Conservation (phyloP, 2,113 vertebrate species). For the Tor tambroides region DNA sequence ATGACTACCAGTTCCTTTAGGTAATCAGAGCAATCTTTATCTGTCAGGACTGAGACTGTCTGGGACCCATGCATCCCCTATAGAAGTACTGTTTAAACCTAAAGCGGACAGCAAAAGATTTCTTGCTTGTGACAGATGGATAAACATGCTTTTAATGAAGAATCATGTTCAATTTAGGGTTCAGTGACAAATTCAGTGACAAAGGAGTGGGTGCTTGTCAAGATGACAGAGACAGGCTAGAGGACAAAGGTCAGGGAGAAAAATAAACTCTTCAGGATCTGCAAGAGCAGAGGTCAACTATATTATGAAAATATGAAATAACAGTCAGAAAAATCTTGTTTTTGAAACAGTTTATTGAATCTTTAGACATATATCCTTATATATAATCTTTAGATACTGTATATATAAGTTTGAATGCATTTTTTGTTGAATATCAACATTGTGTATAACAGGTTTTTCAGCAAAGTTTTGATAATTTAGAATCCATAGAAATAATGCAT, state of each 20-base stretch:
- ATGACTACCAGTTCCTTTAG: constrained; percentile 3
- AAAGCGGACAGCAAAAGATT: constrained; percentile 6
- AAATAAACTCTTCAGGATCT: constrained; percentile 2
- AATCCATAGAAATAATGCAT: neutral
- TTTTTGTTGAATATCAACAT: too few relatives aligned
- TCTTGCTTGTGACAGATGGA: neutral
- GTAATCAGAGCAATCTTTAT: constrained; percentile 34
- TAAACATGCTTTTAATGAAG: constrained; percentile 16
- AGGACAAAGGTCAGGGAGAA: constrained; percentile 10
- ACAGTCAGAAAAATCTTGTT: too few relatives aligned
- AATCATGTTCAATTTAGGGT: constrained; percentile 22
- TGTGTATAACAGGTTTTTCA: too few relatives aligned
- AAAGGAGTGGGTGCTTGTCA: neutral
- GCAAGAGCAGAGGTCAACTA: constrained; percentile 15
- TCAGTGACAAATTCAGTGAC: neutral
- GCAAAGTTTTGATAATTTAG: too few relatives aligned
- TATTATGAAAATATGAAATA: neutral
- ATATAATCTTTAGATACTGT: too few relatives aligned
- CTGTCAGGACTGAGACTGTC: constrained; percentile 21
- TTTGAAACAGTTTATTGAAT: too few relatives aligned
- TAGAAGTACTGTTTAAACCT: neutral
- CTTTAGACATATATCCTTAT: too few relatives aligned
- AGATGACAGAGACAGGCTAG: neutral
- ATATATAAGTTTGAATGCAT: too few relatives aligned
- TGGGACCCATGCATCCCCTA: neutral